Evolutionary conservation across 1,140 invertebrate species (phyloP).

Genomic region (Dysdera silvatica): DNA sequence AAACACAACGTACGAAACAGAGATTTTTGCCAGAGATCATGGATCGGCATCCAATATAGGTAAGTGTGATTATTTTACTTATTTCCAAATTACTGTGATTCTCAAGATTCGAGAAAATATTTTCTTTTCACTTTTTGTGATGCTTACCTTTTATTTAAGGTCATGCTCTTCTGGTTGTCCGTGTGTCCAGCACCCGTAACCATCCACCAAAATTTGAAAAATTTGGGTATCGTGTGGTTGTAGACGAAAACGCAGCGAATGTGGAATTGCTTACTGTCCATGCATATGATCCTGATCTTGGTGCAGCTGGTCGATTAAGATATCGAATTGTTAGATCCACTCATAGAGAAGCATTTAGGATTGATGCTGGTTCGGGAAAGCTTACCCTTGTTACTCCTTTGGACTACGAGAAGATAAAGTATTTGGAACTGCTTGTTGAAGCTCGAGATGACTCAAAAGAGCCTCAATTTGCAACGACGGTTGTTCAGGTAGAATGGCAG

Average conservation of each 20-base stretch:
- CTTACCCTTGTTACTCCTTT: slow-evolving; percentile 84
- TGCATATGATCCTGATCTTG: slow-evolving; percentile 33
- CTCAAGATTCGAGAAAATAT: too few species aligned
- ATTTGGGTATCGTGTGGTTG: slow-evolving; percentile 35
- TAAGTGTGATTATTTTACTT: too few species aligned
- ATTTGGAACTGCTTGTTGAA: slow-evolving; percentile 85
- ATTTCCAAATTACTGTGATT: too few species aligned
- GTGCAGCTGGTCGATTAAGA: slow-evolving; percentile 31
- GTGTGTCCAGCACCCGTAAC: slow-evolving; percentile 34
- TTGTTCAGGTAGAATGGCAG: slow-evolving; percentile 32
- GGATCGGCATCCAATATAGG: slow-evolving; percentile 37
- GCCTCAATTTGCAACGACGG: slow-evolving; percentile 34
- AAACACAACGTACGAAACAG: slow-evolving; percentile 36
- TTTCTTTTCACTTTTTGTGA: too few species aligned
- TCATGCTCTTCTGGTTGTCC: slow-evolving; percentile 33
- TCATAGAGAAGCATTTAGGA: slow-evolving; percentile 56
- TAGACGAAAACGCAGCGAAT: slow-evolving; percentile 36
- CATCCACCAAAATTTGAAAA: slow-evolving; percentile 37
- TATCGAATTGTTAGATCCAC: slow-evolving; percentile 28
- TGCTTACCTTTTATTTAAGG: too few species aligned
- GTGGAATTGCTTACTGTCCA: slow-evolving; percentile 33
- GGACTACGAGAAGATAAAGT: slow-evolving; percentile 86
- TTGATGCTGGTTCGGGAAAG: slow-evolving; percentile 82
- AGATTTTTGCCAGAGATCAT: slow-evolving; percentile 38
- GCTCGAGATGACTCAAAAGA: slow-evolving; percentile 52